These are phyloP conservation scores for Sebastes itinus DNA, from an alignment of 2,797 vertebrate genomes.

Conservation along the genomic window DNA sequence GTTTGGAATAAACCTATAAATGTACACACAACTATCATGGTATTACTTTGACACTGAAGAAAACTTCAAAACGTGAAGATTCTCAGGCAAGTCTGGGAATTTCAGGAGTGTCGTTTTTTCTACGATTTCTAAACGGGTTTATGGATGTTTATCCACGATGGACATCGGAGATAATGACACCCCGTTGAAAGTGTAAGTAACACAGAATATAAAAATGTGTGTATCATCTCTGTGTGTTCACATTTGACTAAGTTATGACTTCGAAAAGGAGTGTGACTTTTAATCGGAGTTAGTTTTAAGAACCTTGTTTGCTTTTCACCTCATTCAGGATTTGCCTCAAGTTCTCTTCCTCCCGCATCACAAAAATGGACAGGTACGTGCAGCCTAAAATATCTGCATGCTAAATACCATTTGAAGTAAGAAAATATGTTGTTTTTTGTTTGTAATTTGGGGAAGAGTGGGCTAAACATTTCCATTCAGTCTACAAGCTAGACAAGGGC, in stretches of 20 bases:
- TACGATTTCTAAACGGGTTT: neutral
- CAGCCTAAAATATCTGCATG: neutral
- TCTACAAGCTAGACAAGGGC: too few species aligned
- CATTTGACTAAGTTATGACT: neutral
- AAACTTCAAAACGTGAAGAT: neutral
- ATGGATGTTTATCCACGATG: too few species aligned
- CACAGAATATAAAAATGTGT: neutral
- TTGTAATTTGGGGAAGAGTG: neutral
- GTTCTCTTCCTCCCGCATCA: neutral
- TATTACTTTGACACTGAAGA: neutral
- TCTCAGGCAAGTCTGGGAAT: neutral
- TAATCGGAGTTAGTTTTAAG: too few species aligned
- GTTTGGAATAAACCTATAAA: rapidly evolving
- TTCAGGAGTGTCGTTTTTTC: neutral
- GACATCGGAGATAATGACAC: neutral
- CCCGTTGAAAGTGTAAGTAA: neutral
- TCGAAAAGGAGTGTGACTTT: neutral
- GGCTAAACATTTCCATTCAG: neutral
- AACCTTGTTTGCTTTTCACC: too few species aligned
- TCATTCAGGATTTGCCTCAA: neutral
- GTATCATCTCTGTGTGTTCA: neutral
- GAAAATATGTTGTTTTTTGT: neutral
- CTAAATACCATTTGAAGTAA: neutral
- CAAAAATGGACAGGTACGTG: neutral
- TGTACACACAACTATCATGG: neutral